phyloP scores from a whole-genome alignment of 2,113 vertebrate species.

The Neotoma lepida region DNA sequence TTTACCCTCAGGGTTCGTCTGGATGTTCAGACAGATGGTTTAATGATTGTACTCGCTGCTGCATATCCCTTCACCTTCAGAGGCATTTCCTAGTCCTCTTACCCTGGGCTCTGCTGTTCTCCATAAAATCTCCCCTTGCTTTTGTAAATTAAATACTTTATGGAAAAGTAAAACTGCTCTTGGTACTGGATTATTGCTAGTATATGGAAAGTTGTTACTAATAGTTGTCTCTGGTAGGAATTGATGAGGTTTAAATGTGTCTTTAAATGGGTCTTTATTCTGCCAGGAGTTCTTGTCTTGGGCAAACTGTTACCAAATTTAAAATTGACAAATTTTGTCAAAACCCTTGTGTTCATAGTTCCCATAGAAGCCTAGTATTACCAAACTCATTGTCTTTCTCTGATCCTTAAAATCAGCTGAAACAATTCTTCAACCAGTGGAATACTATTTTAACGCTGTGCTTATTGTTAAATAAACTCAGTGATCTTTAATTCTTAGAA shows the following conservation, averaged over 20 bases:
- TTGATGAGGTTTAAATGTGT: not conserved
- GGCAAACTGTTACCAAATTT: not conserved
- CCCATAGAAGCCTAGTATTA: not conserved
- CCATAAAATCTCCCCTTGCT: not conserved
- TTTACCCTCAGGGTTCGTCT: not conserved
- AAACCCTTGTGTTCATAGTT: not conserved
- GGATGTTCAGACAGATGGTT: slow-evolving; percentile 62
- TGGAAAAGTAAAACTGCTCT: not conserved
- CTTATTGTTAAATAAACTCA: not conserved
- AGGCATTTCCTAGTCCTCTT: not conserved
- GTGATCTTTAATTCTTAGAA: slow-evolving; percentile 2
- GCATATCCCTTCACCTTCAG: not conserved
- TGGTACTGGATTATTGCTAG: not conserved
- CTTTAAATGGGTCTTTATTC: not conserved
- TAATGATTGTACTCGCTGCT: slow-evolving; percentile 1
- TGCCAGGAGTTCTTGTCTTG: not conserved
- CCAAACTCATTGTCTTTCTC: slow-evolving; percentile 6
- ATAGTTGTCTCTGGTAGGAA: not conserved
- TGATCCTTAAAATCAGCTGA: not conserved
- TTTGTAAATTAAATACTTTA: not conserved
- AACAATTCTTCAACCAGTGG: not conserved
- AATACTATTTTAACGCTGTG: not conserved
- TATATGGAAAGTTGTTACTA: not conserved
- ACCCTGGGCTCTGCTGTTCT: not conserved
- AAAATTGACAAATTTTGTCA: not conserved